Evolutionary conservation across 1,140 invertebrate species (phyloP).

Genomic region (Pachypsylla venusta): DNA sequence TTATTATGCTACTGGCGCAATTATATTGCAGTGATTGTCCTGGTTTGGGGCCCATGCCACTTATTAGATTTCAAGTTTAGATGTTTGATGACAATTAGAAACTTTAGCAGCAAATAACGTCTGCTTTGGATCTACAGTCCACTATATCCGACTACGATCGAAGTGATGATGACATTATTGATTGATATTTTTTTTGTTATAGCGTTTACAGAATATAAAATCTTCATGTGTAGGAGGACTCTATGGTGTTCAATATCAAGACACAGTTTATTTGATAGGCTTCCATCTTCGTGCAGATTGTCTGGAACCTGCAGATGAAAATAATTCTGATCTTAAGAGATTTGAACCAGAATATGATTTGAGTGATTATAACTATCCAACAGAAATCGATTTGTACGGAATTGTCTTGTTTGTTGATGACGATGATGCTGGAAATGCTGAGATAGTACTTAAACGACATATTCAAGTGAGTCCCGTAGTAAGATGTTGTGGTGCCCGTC

Average conservation of each 20-base stretch:
- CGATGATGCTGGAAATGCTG: not conserved
- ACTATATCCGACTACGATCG: no score
- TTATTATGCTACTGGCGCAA: no score
- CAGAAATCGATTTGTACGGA: slow-evolving; percentile 4
- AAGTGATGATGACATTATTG: no score
- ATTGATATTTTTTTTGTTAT: not conserved
- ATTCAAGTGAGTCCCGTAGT: not conserved
- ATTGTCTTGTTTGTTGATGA: not conserved
- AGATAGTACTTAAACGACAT: slow-evolving; percentile 2
- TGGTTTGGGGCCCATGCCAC: no score
- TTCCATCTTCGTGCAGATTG: not conserved
- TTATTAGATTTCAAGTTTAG: no score
- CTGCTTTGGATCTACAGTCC: no score
- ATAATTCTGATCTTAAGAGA: not conserved
- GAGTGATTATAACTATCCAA: not conserved
- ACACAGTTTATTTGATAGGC: not conserved
- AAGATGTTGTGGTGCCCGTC: no score
- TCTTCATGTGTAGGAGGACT: not conserved
- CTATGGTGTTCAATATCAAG: slow-evolving; percentile 5
- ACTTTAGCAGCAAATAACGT: no score
- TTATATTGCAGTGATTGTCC: no score
- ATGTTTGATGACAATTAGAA: no score
- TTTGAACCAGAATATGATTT: not conserved
- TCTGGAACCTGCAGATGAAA: not conserved
- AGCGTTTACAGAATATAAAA: not conserved